These are phyloP conservation scores for Lepidurus apus DNA, from an alignment of 1,140 invertebrate species.

Conservation along the genomic window DNA sequence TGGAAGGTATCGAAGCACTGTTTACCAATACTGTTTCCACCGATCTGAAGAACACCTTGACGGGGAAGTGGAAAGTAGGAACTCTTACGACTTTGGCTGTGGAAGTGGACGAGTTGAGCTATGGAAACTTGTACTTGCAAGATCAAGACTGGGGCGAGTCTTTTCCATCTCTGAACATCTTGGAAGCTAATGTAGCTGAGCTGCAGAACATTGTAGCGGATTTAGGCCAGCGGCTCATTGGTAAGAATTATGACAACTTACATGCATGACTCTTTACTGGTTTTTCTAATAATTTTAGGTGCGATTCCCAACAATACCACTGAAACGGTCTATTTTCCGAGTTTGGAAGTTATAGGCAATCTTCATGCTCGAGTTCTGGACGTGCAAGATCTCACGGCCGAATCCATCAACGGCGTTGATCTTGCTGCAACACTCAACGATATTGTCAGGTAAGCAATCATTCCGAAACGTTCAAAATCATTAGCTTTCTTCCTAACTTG, in stretches of 20 bases:
- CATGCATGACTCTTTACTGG: too few relatives aligned
- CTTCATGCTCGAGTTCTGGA: neutral
- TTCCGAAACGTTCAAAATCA: neutral
- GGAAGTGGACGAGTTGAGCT: neutral
- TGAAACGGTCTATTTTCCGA: neutral
- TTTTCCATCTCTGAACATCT: neutral
- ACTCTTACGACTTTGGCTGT: neutral
- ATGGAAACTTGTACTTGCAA: neutral
- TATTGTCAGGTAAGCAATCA: neutral
- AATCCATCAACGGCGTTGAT: neutral
- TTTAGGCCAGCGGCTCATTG: neutral
- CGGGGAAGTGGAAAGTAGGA: neutral
- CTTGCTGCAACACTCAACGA: neutral
- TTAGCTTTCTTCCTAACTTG: neutral
- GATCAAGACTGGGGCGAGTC: neutral
- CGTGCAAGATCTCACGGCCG: neutral
- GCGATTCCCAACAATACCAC: neutral
- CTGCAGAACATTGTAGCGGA: neutral
- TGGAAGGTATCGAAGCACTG: neutral
- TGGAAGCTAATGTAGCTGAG: neutral
- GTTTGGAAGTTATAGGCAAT: neutral
- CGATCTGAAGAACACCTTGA: neutral
- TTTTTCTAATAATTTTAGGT: neutral
- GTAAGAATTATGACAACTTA: neutral
- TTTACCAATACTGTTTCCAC: conserved; percentile 14